phyloP scores from a whole-genome alignment of 2,888 invertebrate genomes.

The Polylopha cassiicola region DNA sequence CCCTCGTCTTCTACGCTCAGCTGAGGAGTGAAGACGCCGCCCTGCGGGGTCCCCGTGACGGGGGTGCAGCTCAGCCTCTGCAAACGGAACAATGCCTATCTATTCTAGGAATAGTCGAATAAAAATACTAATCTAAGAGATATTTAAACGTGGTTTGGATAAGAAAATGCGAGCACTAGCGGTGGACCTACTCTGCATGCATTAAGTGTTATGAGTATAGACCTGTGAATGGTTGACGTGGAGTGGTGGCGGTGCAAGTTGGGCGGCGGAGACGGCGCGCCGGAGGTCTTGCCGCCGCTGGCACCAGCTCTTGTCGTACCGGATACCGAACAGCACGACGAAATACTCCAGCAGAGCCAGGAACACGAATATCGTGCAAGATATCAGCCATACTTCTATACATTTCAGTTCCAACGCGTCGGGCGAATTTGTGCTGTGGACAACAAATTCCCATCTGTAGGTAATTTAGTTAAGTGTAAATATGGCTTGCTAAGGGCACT shows the following conservation, averaged over 20 bases:
- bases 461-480: too few species aligned
- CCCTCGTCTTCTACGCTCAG: conserved; percentile 69
- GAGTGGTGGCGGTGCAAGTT: conserved; percentile 59
- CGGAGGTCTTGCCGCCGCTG: conserved; percentile 62
- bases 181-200: conserved; percentile 18
- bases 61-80: conserved; percentile 66
- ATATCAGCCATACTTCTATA: conserved; percentile 81
- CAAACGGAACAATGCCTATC: conserved; percentile 31
- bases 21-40: conserved; percentile 64
- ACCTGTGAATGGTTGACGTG: conserved; percentile 71
- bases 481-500: too few species aligned
- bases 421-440: conserved; percentile 79
- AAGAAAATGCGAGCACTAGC: conserved; percentile 15
- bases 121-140: conserved; percentile 22
- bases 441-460: conserved; percentile 4
- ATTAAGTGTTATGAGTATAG: not conserved
- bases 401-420: conserved; percentile 80
- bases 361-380: conserved; percentile 81
- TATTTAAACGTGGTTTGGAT: conserved; percentile 17
- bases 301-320: conserved; percentile 81
- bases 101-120: too few species aligned
- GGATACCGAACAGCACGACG: conserved; percentile 80
- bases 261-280: conserved; percentile 63
- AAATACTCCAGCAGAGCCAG: conserved; percentile 80
- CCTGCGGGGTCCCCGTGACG: conserved; percentile 66